Conservation (phyloP, 1,140 invertebrate genomes). For the Hylaeus anthracinus region DNA sequence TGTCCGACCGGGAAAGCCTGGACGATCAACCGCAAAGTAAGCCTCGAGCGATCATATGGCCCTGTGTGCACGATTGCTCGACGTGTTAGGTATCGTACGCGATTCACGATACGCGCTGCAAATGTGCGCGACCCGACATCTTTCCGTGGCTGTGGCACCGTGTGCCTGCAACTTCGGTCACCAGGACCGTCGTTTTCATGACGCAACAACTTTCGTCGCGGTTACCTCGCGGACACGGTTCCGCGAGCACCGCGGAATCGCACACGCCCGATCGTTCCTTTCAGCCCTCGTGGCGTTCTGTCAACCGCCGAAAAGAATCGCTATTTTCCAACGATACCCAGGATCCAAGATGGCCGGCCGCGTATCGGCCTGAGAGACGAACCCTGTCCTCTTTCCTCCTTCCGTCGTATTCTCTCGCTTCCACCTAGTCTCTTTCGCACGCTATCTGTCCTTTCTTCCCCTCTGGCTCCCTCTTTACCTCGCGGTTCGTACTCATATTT, state of each 20-base stretch:
- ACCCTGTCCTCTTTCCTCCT: conserved; percentile 49
- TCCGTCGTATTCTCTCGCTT: conserved; percentile 21
- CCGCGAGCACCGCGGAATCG: conserved; percentile 10
- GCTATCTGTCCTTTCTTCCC: conserved; percentile 9
- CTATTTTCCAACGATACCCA: conserved; percentile 72
- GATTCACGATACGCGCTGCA: conserved; percentile 5
- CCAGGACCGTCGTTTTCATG: conserved; percentile 40
- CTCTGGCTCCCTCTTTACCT: conserved; percentile 45
- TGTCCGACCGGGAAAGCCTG: conserved; percentile 83
- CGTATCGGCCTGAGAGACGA: conserved; percentile 65
- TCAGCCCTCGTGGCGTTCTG: conserved; percentile 68
- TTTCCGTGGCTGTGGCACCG: conserved; percentile 34
- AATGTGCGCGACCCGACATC: conserved; percentile 47
- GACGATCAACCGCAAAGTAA: conserved; percentile 83
- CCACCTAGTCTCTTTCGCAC: conserved; percentile 26
- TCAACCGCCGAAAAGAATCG: conserved; percentile 64
- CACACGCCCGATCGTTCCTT: conserved; percentile 31
- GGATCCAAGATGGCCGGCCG: conserved; percentile 76
- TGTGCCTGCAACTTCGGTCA: conserved; percentile 40
- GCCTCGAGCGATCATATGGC: conserved; percentile 42
- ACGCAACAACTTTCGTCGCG: conserved; percentile 26
- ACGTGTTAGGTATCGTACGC: background rate
- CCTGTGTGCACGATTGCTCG: conserved; percentile 5
- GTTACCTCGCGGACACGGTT: conserved; percentile 21
- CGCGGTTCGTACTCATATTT: conserved; percentile 2